phyloP scores from a whole-genome alignment of 1,140 invertebrate species.

The Manduca sexta region DNA sequence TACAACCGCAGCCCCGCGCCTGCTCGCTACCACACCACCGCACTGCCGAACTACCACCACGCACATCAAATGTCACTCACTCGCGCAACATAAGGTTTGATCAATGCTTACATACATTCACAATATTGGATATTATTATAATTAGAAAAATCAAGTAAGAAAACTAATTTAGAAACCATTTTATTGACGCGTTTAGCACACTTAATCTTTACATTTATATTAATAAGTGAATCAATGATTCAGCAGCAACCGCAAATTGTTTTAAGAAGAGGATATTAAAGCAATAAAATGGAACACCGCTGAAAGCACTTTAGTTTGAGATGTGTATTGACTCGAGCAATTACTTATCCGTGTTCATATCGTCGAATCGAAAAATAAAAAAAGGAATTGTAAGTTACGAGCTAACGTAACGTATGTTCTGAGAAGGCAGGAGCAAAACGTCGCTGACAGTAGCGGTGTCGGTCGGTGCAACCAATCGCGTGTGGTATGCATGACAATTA shows the following conservation, averaged over 20 bases:
- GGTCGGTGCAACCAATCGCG: slow-evolving; percentile 1
- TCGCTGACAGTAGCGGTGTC: slow-evolving; percentile 34
- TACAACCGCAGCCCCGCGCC: slow-evolving; percentile 20
- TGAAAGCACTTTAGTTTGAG: slow-evolving; percentile 8
- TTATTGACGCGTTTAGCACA: no score
- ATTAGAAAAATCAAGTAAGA: no score
- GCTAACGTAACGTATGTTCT: slow-evolving; percentile 24
- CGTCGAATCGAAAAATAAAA: slow-evolving; percentile 31
- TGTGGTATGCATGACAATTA: slow-evolving; percentile 1
- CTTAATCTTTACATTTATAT: no score
- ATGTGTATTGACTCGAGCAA: slow-evolving; percentile 24
- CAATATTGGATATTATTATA: no score
- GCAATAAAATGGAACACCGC: not conserved
- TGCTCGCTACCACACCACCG: no score
- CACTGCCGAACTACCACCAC: no score
- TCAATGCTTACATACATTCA: no score
- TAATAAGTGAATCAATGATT: no score
- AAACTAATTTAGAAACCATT: no score
- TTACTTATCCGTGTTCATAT: slow-evolving; percentile 37
- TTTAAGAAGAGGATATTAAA: not conserved
- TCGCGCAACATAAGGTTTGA: no score
- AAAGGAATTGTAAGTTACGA: slow-evolving; percentile 31
- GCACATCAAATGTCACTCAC: no score
- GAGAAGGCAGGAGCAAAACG: slow-evolving; percentile 36
- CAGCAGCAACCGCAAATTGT: not conserved